Base-by-base conservation (phyloP, 2,113 vertebrate species). In the Dasyprocta punctata region DNA sequence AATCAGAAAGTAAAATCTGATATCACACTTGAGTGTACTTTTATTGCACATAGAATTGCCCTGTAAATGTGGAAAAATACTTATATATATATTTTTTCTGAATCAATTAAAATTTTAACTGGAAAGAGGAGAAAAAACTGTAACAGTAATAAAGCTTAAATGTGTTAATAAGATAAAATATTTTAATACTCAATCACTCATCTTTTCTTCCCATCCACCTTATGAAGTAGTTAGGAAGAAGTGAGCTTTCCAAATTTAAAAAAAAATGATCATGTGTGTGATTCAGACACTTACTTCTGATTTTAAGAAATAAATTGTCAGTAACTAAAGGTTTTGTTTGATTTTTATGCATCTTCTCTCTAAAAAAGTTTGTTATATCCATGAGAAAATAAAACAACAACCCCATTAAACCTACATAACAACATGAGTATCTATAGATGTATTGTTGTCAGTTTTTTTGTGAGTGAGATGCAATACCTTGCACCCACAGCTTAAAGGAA, bases 51-150 rank as follows among this genome's bases (percentile, higher is more conserved):
- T 58, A 58, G 4, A 77, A 33, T 54, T 92, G 10, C 65, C 44
- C 63, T 65, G 4, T 77, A 81, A 89, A 92, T 47, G 85, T 77
- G 20, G 1, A 83, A 63, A 96, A 61, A 73, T 33, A 1, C 36
- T 16, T 63, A 11, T 67, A 78, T 88, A 41, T 90, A 81, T 85
- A 88, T 86, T 92, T 54, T 2, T 54, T 54, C 41, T 85, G 30
- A 85, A 86, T 71, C 54, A 93, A 24, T 91, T 2, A 80, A 92
- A n/a, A 71, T 65, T 95, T 87, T 82, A 52, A 69, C 5, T 92
- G 24, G 58, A 80, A 69, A 73, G 11, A 80, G 14, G 30, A 30
- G 44, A 44, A 12, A 75, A 12, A 92, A n/a, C 78, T 67, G 91
- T 63, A 71, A 80, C 26, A 87, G 36, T 78, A 22, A 33, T 20